phyloP scores from a whole-genome alignment of 2,113 vertebrate species.

The Eolophus roseicapilla region DNA sequence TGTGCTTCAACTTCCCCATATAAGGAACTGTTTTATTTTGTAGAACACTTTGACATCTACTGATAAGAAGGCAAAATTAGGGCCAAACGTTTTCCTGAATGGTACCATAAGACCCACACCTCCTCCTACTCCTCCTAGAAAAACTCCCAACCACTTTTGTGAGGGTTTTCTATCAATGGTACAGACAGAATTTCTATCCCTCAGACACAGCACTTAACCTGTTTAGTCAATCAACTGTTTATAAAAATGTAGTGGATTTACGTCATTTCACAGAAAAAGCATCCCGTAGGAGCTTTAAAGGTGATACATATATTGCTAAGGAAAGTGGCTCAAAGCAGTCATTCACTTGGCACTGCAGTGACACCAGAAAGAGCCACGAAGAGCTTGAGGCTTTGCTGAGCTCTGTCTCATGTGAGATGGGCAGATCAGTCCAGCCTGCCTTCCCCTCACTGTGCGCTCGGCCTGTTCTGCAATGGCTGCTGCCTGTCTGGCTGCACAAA shows the following conservation, averaged over 20 bases:
- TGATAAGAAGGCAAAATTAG: background rate
- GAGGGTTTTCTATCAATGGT: background rate
- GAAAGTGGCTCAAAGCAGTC: background rate
- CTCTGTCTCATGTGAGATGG: background rate
- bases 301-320: background rate
- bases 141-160: background rate
- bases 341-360: background rate
- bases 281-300: background rate
- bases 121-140: background rate
- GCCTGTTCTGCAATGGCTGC: background rate
- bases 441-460: background rate
- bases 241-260: background rate
- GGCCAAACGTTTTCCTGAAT: background rate
- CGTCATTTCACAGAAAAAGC: background rate
- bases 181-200: background rate
- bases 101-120: background rate
- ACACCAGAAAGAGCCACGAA: background rate
- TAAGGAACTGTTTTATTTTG: background rate
- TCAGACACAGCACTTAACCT: background rate
- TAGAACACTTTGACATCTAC: background rate
- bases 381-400: background rate
- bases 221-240: background rate
- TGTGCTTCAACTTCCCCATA: background rate
- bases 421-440: background rate
- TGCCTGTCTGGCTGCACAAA: background rate